Evolutionary conservation across 2,113 vertebrate species (phyloP).

Genomic region (Bufo gargarizans): DNA sequence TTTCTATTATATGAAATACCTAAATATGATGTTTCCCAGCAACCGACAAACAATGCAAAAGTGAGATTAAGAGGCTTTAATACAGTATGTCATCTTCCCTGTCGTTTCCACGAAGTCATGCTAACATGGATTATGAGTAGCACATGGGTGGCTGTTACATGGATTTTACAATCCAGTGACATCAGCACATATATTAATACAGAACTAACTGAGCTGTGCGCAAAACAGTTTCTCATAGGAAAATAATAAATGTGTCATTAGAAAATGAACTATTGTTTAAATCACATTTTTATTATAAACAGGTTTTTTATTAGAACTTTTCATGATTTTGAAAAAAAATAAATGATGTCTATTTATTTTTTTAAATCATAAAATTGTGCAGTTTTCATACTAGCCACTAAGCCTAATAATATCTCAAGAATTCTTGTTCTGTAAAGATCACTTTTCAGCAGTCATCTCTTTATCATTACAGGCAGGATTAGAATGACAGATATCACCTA

Average conservation of each 20-base stretch:
- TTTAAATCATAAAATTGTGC: no score
- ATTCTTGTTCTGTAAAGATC: no score
- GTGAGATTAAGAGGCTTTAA: constrained; percentile 13
- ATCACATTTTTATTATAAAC: no score
- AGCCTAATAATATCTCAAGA: no score
- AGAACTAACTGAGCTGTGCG: not conserved
- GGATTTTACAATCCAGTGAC: constrained; percentile 15
- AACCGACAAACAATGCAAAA: constrained; percentile 2
- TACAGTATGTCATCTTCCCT: not conserved
- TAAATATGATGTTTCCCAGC: not conserved
- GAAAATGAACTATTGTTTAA: no score
- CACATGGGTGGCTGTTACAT: not conserved
- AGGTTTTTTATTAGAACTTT: no score
- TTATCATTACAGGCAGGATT: no score
- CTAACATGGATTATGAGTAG: not conserved
- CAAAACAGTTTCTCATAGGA: not conserved
- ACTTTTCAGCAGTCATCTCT: no score
- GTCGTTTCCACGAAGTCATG: constrained; percentile 19
- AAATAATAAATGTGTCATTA: not conserved
- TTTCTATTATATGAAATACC: not conserved
- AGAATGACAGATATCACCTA: no score
- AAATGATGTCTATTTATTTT: no score
- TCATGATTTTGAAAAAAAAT: no score
- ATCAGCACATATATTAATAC: not conserved
- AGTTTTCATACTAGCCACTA: no score